Percentiles rank a stretch among this genome's conserved stretches.
Conservation (phyloP, 1,140 invertebrate species). For the Megalonaias nervosa region DNA sequence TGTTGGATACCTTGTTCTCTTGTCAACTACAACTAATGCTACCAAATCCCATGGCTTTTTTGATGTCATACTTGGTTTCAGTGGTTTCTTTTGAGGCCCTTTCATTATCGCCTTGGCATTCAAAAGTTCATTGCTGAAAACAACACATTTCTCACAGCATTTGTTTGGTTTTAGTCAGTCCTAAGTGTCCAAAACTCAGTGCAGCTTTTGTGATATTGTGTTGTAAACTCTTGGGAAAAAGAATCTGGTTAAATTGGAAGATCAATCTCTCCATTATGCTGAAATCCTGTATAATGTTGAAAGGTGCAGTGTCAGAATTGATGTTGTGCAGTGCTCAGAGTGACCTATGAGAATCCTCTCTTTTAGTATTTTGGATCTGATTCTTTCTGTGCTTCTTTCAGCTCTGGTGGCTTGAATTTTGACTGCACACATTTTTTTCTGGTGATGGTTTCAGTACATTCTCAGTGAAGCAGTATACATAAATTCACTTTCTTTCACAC, state of each 20-base stretch:
- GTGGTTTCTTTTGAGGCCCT: slow-evolving; percentile 21
- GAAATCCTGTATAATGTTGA: slow-evolving; percentile 32
- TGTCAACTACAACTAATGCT: slow-evolving; percentile 46
- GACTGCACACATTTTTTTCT: no score
- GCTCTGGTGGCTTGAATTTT: slow-evolving; percentile 34
- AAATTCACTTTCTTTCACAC: no score
- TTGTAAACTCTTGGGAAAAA: slow-evolving; percentile 37
- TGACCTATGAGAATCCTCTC: slow-evolving; percentile 10
- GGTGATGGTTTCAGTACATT: no score
- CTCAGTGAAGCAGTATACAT: no score
- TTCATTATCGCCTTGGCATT: slow-evolving; percentile 36
- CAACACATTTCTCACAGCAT: slow-evolving; percentile 40
- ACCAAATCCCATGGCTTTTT: slow-evolving; percentile 41
- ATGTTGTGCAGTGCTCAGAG: slow-evolving; percentile 12
- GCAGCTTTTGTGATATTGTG: slow-evolving; percentile 32
- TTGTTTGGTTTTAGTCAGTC: slow-evolving; percentile 45
- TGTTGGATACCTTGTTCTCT: slow-evolving; percentile 49
- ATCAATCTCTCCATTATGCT: slow-evolving; percentile 21
- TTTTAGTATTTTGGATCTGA: slow-evolving; percentile 15
- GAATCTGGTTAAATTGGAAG: slow-evolving; percentile 27
- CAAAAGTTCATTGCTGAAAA: slow-evolving; percentile 37
- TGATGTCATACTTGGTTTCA: slow-evolving; percentile 29
- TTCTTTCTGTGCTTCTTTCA: slow-evolving; percentile 6
- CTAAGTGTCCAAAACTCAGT: slow-evolving; percentile 39
- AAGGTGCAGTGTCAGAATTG: slow-evolving; percentile 18